These are phyloP conservation scores for Epistrophella euchroma DNA, from an alignment of 2,888 invertebrate genomes.

Conservation along the genomic window DNA sequence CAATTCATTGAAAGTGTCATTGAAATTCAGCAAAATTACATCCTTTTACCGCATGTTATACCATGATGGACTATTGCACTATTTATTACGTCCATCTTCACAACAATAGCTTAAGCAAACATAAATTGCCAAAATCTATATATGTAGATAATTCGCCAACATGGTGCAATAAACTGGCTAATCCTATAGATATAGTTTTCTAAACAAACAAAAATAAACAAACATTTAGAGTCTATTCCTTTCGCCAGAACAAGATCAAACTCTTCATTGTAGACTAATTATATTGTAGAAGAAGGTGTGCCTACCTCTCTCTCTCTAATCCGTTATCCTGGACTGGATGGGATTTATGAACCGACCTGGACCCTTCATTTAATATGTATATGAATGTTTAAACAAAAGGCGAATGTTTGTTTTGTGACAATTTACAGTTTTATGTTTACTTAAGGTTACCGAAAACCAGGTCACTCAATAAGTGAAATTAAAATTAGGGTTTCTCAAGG, in stretches of 20 bases:
- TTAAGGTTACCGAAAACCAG: constrained; percentile 73
- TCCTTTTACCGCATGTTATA: constrained; percentile 65
- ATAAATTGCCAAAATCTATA: constrained; percentile 45
- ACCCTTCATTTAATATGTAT: constrained; percentile 36
- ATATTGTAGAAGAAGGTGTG: constrained; percentile 46
- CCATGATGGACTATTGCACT: constrained; percentile 53
- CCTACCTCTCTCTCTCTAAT: constrained; percentile 55
- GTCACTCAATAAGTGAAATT: constrained; percentile 53
- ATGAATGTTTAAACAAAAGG: constrained; percentile 39
- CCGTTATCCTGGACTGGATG: constrained; percentile 39
- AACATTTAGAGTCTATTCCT: constrained; percentile 38
- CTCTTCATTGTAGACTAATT: constrained; percentile 66
- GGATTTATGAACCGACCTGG: not conserved
- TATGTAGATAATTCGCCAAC: constrained; percentile 59
- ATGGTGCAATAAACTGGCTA: constrained; percentile 61
- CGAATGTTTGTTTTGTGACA: constrained; percentile 67
- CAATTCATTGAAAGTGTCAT: constrained; percentile 25
- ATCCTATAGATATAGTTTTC: not conserved
- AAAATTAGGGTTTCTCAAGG: constrained; percentile 14
- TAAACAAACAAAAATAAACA: constrained; percentile 26
- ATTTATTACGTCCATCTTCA: constrained; percentile 70
- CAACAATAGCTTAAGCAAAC: constrained; percentile 66
- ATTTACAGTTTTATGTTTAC: constrained; percentile 61
- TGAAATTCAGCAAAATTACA: constrained; percentile 45
- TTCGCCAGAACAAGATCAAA: constrained; percentile 33